Conservation (phyloP, 2,888 invertebrate genomes). For the Lordiphosa andalusiaca region DNA sequence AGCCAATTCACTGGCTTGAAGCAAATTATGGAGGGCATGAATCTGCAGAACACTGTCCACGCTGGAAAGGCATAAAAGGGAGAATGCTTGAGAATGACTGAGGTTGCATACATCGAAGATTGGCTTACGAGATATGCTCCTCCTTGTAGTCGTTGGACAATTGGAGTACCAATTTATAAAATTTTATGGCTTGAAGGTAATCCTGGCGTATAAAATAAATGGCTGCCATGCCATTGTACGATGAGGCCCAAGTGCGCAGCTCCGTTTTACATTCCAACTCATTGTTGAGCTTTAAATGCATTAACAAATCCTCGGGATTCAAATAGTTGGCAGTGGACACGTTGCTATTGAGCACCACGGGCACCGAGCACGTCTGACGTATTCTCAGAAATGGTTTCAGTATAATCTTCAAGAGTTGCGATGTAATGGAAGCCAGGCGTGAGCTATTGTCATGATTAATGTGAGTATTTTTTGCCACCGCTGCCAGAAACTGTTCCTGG, state of each 20-base stretch:
- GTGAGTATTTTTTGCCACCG: conserved; percentile 73
- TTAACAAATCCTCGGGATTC: conserved; percentile 85
- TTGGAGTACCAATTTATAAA: conserved; percentile 84
- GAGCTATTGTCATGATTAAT: conserved; percentile 22
- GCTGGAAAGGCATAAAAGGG: conserved; percentile 38
- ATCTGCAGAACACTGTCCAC: conserved; percentile 85
- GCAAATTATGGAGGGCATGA: conserved; percentile 85
- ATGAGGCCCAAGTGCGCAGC: conserved; percentile 83
- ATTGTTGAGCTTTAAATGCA: conserved; percentile 84
- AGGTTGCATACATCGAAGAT: neutral
- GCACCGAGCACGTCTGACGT: conserved; percentile 87
- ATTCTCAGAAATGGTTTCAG: conserved; percentile 84
- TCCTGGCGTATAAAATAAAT: conserved; percentile 83
- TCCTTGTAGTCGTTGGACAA: conserved; percentile 78
- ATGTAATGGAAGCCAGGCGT: conserved; percentile 81
- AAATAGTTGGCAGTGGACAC: conserved; percentile 78
- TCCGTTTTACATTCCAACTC: conserved; percentile 84
- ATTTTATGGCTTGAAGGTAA: conserved; percentile 82
- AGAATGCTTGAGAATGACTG: neutral
- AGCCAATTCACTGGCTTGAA: conserved; percentile 79
- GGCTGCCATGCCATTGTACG: conserved; percentile 86
- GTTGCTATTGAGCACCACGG: conserved; percentile 69
- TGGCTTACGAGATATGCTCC: conserved; percentile 63
- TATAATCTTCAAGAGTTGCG: conserved; percentile 77
- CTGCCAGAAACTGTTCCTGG: conserved; percentile 80